A percentile compares a stretch with the other conserved stretches of the same genome.
Conservation (phyloP, 2,113 vertebrate species). For the Centrocercus urophasianus region DNA sequence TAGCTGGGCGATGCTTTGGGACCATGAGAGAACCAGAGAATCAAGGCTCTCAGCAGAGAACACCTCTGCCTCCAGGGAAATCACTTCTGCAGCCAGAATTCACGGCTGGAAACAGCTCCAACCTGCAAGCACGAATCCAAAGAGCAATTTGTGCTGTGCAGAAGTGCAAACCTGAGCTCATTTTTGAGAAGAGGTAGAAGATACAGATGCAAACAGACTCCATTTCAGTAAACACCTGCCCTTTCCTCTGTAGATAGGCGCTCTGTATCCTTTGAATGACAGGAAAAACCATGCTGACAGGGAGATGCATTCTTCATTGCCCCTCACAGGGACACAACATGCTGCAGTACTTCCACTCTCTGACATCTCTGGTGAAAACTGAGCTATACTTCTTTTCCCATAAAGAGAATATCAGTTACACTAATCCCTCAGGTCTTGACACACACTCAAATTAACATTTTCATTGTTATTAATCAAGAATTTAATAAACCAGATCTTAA, state of each 20-base stretch:
- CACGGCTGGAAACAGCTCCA: not conserved
- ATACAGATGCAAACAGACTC: not conserved
- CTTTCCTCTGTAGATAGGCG: not conserved
- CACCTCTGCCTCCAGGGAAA: not conserved
- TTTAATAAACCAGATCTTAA: conserved; percentile 7
- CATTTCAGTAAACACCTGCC: not conserved
- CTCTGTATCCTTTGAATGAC: not conserved
- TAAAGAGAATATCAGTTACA: not conserved
- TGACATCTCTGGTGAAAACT: not conserved
- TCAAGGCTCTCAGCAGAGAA: not conserved
- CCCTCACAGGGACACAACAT: not conserved
- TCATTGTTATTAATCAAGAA: conserved; percentile 24
- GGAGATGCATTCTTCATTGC: not conserved
- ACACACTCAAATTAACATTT: not conserved
- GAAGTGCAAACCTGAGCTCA: not conserved
- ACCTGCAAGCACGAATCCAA: not conserved
- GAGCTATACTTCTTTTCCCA: not conserved
- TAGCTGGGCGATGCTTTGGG: not conserved
- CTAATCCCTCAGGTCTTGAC: not conserved
- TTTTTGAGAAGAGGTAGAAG: not conserved
- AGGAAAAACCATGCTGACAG: not conserved
- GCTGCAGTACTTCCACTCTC: not conserved
- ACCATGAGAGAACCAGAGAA: rapidly evolving
- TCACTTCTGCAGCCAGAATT: not conserved
- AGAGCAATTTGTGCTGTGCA: not conserved